Percentiles rank a stretch among this genome's conserved stretches.
phyloP scores from a whole-genome alignment of 2,888 invertebrate species.

The Ophion slaviceki region DNA sequence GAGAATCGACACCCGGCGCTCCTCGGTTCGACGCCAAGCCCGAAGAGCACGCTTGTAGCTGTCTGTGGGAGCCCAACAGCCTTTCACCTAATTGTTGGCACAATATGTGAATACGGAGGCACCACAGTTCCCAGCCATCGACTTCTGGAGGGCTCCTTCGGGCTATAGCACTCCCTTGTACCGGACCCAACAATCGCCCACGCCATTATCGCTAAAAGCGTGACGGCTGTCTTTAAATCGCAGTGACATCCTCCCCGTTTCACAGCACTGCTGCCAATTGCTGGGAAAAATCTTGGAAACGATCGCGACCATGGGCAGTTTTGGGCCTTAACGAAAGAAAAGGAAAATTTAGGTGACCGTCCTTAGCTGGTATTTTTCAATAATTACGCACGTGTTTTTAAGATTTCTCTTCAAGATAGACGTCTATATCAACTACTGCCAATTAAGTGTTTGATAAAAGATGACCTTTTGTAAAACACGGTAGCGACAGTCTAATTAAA shows the following conservation, averaged over 20 bases:
- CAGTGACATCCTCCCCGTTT: slow-evolving; percentile 17
- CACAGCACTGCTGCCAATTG: not conserved
- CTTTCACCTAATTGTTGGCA: slow-evolving; percentile 84
- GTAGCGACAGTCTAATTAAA: too few species aligned
- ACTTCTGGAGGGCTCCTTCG: slow-evolving; percentile 66
- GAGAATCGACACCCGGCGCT: slow-evolving; percentile 59
- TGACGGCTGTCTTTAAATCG: slow-evolving; percentile 20
- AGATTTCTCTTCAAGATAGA: too few species aligned
- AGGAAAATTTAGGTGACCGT: not conserved
- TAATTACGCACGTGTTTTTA: too few species aligned
- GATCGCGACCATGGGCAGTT: not conserved
- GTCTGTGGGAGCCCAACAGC: slow-evolving; percentile 79
- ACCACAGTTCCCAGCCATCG: slow-evolving; percentile 81
- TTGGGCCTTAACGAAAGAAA: not conserved
- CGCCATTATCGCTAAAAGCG: slow-evolving; percentile 37
- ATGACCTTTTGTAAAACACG: too few species aligned
- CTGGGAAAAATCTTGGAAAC: not conserved
- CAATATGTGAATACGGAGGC: slow-evolving; percentile 83
- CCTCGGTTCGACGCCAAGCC: slow-evolving; percentile 41
- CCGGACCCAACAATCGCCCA: slow-evolving; percentile 60
- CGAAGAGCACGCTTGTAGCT: slow-evolving; percentile 58
- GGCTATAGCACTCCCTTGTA: slow-evolving; percentile 64
- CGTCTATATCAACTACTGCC: too few species aligned
- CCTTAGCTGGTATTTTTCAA: too few species aligned
- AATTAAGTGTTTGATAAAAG: too few species aligned